Conservation (phyloP, 2,888 invertebrate species). For the Metallyticus violacea region DNA sequence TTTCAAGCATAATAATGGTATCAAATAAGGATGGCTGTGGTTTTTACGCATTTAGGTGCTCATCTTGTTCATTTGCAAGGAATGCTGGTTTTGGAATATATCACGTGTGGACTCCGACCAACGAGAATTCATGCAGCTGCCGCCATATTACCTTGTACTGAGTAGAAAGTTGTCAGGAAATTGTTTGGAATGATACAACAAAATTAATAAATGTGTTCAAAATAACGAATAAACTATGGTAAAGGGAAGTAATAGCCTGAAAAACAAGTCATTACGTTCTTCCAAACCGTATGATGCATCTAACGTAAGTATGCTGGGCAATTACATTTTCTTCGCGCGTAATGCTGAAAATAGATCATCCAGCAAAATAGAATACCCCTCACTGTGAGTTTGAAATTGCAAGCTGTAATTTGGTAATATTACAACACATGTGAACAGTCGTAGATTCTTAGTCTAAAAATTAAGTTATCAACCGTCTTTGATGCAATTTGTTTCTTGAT, state of each 20-base stretch:
- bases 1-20: no score
- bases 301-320: slow-evolving; percentile 47
- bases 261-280: slow-evolving; percentile 43
- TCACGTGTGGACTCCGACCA: slow-evolving; percentile 26
- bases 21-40: background rate
- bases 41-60: background rate
- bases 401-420: background rate
- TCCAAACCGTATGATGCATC: slow-evolving; percentile 50
- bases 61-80: background rate
- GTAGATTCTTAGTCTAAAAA: background rate
- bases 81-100: slow-evolving; percentile 3
- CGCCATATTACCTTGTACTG: slow-evolving; percentile 41
- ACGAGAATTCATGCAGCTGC: slow-evolving; percentile 30
- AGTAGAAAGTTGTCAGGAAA: slow-evolving; percentile 41
- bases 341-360: slow-evolving; percentile 35
- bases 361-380: slow-evolving; percentile 37
- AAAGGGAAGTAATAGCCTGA: slow-evolving; percentile 44
- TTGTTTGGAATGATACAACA: slow-evolving; percentile 43
- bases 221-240: slow-evolving; percentile 41
- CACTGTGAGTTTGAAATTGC: slow-evolving; percentile 25
- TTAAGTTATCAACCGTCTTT: background rate
- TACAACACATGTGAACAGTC: background rate
- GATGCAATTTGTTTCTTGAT: background rate
- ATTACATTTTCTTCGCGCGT: slow-evolving; percentile 34
- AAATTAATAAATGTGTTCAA: slow-evolving; percentile 37